Evolutionary conservation across 2,797 vertebrate genomes (phyloP).

Genomic region (Pipistrellus nathusii): DNA sequence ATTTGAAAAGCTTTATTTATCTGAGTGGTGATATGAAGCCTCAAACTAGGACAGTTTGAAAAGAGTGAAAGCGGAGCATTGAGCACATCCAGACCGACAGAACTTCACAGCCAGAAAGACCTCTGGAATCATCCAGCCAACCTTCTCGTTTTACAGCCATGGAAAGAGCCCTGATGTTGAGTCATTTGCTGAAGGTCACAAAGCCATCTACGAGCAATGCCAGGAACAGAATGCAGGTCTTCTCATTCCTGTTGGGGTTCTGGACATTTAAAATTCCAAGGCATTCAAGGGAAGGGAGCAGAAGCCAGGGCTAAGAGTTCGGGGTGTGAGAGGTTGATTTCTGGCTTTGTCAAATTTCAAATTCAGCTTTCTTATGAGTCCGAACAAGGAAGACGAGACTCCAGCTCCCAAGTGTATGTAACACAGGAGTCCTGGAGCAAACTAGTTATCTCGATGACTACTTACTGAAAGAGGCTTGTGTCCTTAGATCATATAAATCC

Average conservation of each 20-base stretch:
- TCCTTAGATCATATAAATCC: not conserved
- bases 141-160: slow-evolving; percentile 66
- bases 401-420: not conserved
- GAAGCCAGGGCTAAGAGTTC: not conserved
- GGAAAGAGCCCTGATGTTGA: not conserved
- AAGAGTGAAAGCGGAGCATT: not conserved
- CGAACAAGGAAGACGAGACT: not conserved
- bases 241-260: not conserved
- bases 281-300: not conserved
- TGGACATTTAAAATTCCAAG: slow-evolving; percentile 22
- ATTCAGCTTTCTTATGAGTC: slow-evolving; percentile 12
- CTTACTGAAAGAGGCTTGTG: not conserved
- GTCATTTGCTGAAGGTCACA: slow-evolving; percentile 65
- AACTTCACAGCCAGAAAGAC: slow-evolving; percentile 27
- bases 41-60: not conserved
- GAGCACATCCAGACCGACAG: not conserved
- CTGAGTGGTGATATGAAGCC: not conserved
- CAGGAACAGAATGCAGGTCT: slow-evolving; percentile 60
- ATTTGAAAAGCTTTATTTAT: not conserved
- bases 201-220: not conserved
- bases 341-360: slow-evolving; percentile 41
- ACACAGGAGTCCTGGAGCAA: not conserved
- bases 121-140: slow-evolving; percentile 17
- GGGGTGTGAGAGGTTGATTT: not conserved
- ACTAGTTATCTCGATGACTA: slow-evolving; percentile 10